Percentiles rank a stretch among this genome's conserved stretches.
These are phyloP conservation scores for Agelastica alni DNA, from an alignment of 2,888 invertebrate genomes.

Conservation along the genomic window DNA sequence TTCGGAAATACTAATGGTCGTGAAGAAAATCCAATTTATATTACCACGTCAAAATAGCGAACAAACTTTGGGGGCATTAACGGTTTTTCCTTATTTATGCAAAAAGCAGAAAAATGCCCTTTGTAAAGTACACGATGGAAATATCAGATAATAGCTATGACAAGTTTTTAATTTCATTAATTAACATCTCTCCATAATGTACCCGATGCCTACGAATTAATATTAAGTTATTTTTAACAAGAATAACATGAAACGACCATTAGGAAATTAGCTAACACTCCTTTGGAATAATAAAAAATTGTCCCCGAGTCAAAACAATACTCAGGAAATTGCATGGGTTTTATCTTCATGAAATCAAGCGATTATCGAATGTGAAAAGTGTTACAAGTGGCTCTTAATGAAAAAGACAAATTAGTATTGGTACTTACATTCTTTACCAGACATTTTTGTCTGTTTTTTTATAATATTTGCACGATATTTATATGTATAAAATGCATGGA, in stretches of 20 bases:
- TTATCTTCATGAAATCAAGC: slow-evolving; percentile 54
- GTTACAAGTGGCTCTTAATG: slow-evolving; percentile 36
- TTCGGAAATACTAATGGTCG: too few relatives aligned
- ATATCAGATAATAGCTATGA: too few relatives aligned
- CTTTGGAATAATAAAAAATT: slow-evolving; percentile 48
- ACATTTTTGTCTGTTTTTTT: too few relatives aligned
- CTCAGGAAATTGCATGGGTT: slow-evolving; percentile 43
- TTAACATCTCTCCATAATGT: slow-evolving; percentile 14
- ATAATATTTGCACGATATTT: too few relatives aligned
- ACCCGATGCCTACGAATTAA: slow-evolving; percentile 30
- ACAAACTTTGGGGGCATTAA: too few relatives aligned
- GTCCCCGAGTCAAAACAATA: slow-evolving; percentile 38
- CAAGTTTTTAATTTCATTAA: slow-evolving; percentile 22
- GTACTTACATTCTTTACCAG: neutral
- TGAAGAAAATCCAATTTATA: too few relatives aligned
- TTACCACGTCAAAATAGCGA: too few relatives aligned
- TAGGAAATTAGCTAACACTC: slow-evolving; percentile 47
- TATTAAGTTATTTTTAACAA: slow-evolving; percentile 37
- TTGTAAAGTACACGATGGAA: too few relatives aligned
- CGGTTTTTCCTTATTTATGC: too few relatives aligned
- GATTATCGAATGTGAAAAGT: slow-evolving; percentile 43
- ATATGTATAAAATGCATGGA: too few relatives aligned
- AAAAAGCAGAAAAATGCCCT: too few relatives aligned
- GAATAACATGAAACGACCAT: slow-evolving; percentile 43
- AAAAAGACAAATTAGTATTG: slow-evolving; percentile 23